Base-by-base conservation (phyloP, 1,140 invertebrate species). In the Drosophila erecta region DNA sequence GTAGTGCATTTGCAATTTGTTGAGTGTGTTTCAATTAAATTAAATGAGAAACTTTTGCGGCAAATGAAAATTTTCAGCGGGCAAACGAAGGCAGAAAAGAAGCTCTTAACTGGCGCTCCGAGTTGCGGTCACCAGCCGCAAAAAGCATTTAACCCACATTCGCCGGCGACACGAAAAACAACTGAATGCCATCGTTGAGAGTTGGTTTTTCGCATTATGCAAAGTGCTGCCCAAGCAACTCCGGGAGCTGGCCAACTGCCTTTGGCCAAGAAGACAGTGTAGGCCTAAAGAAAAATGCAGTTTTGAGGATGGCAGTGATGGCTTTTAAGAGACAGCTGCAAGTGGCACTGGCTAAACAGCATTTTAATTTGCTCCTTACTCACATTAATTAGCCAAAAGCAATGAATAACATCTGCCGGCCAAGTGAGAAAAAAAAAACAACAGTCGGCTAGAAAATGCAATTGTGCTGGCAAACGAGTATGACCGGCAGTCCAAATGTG, bases 81-180 rank as follows among this genome's bases (percentile, higher is more conserved):
- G 56, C 61, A 60, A 51, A 78, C 47, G 56, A 46, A 54, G 15
- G 14, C 59, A 15, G 22, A 12, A 20, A 37, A 35, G 59, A 50
- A 60, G 6, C 30, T 47, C 49, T 46, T 41, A 24, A 30, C 27
- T 50, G 22, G 35, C 62, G 62, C 70, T 74, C 38, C 24, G 53
- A 30, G 47, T 49, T 75, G 75, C 60, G 75, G 79, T 61, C 66
- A 66, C 53, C 65, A 67, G 83, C 83, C 84, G 47, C 83, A 87
- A 80, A 83, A 89, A 84, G 76, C 84, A 89, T 89, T 89, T 89
- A 89, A 84, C 83, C 83, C 83, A 87, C 83, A 89, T 87, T 86
- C 67, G 76, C 50, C 69, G 57, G 64, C 47, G 70, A 69, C 35
- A 70, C 62, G 57, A 46, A 35, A 46, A 37, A 59, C 58, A 47